These are phyloP conservation scores for Caenorhabditis virilis DNA, from an alignment of 2,888 invertebrate genomes.

Conservation along the genomic window DNA sequence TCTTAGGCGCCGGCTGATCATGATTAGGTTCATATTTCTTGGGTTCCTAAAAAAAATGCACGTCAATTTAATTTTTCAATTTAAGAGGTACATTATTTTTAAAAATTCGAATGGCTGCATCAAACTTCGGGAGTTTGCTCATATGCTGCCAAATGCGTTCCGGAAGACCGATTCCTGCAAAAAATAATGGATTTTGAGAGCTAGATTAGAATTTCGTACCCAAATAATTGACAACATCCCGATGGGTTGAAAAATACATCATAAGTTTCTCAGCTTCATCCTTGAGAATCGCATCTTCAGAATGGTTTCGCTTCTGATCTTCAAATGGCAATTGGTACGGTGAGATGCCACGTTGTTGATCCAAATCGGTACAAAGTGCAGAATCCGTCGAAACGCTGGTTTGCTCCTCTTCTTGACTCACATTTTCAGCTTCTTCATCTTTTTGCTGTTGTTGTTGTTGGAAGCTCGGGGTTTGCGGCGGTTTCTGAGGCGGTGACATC, in stretches of 20 bases:
- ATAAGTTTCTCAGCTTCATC: conserved; percentile 52
- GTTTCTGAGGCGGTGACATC: conserved; percentile 1
- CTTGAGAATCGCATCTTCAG: conserved; percentile 3
- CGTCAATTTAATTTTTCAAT: too few relatives aligned
- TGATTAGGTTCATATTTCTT: too few relatives aligned
- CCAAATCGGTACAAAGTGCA: conserved; percentile 31
- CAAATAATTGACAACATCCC: conserved; percentile 49
- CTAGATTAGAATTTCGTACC: conserved; percentile 3
- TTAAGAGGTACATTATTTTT: too few relatives aligned
- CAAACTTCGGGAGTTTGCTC: conserved; percentile 36
- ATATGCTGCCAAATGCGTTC: conserved; percentile 51
- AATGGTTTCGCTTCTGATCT: neutral
- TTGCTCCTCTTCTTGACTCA: conserved; percentile 35
- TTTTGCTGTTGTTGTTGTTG: conserved; percentile 15
- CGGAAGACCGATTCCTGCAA: conserved; percentile 43
- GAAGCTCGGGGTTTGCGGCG: conserved; percentile 1
- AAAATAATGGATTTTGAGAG: neutral
- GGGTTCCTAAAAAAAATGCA: too few relatives aligned
- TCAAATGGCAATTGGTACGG: conserved; percentile 32
- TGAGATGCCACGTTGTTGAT: conserved; percentile 14
- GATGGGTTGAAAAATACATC: conserved; percentile 48
- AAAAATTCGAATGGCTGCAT: neutral
- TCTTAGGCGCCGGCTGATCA: too few relatives aligned
- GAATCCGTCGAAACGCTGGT: conserved; percentile 49
- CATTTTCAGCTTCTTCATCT: conserved; percentile 4